These are phyloP conservation scores for Corythaeola cristata DNA, from an alignment of 2,113 vertebrate species.

Conservation along the genomic window DNA sequence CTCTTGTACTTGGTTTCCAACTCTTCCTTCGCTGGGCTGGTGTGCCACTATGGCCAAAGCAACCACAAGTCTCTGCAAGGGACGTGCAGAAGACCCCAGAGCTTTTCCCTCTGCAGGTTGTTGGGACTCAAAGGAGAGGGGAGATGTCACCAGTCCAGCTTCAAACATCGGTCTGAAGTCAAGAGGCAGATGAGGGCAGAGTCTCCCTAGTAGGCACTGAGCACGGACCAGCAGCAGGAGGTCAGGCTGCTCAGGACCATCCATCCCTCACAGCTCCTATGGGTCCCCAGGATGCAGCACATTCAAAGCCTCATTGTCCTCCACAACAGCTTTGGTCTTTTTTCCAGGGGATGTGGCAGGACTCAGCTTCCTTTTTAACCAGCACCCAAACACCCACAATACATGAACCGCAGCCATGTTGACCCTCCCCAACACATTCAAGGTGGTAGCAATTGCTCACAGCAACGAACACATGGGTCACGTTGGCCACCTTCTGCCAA, in stretches of 20 bases:
- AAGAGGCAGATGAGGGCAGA: background rate
- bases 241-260: background rate
- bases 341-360: background rate
- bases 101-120: background rate
- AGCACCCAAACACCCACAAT: background rate
- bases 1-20: background rate
- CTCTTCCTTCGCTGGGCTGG: background rate
- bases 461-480: background rate
- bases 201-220: background rate
- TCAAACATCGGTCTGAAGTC: background rate
- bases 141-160: background rate
- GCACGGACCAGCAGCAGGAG: background rate
- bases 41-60: background rate
- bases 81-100: background rate
- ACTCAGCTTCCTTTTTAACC: background rate
- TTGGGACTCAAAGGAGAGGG: background rate
- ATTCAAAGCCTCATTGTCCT: background rate
- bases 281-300: background rate
- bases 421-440: background rate
- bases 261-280: background rate
- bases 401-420: accelerated
- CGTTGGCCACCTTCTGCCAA: background rate
- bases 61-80: background rate
- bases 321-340: background rate
- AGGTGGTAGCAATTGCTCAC: background rate